A percentile compares a stretch with the other conserved stretches of the same genome.
phyloP scores from a whole-genome alignment of 2,888 invertebrate species.

The Vannuccia rotundouncinata region DNA sequence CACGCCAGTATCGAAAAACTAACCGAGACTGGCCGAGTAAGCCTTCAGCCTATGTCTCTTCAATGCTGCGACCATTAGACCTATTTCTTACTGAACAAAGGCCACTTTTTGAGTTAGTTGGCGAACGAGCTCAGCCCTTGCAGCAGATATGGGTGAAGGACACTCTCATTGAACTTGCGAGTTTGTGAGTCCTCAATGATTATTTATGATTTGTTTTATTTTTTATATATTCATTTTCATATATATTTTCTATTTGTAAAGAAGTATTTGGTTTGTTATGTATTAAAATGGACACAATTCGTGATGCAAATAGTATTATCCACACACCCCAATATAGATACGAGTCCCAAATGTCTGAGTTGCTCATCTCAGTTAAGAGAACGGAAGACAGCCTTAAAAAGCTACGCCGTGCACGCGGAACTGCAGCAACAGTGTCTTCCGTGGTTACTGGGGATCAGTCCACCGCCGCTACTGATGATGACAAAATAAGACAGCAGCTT shows the following conservation, averaged over 20 bases:
- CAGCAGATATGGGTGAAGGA: neutral
- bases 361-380: conserved; percentile 82
- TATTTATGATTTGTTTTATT: too few relatives aligned
- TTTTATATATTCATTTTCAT: too few relatives aligned
- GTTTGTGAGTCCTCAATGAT: neutral
- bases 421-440: conserved; percentile 56
- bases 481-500: conserved; percentile 84
- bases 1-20: conserved; percentile 80
- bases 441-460: neutral
- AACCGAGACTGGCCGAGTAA: conserved; percentile 65
- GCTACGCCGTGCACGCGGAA: conserved; percentile 73
- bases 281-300: too few relatives aligned
- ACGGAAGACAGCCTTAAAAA: conserved; percentile 87
- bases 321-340: neutral
- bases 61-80: conserved; percentile 47
- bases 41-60: conserved; percentile 49
- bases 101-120: neutral
- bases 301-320: too few relatives aligned
- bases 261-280: too few relatives aligned
- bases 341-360: conserved; percentile 63
- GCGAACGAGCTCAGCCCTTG: neutral
- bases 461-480: conserved; percentile 65
- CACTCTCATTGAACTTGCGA: neutral
- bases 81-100: neutral
- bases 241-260: too few relatives aligned